Evolutionary conservation across 1,140 invertebrate genomes (phyloP).

Genomic region (Metaphire vulgaris): DNA sequence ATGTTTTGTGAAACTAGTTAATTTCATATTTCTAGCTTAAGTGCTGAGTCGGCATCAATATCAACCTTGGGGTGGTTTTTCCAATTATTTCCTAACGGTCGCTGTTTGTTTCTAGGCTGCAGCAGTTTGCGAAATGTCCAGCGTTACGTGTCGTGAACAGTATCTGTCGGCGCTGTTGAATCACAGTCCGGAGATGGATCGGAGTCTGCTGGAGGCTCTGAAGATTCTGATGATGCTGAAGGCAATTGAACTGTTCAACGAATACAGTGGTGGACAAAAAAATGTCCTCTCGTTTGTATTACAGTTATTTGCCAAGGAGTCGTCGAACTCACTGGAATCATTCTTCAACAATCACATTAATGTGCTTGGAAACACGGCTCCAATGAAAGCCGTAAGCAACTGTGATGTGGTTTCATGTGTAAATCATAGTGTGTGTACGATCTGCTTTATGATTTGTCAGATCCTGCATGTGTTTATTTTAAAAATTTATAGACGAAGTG

Average conservation of each 20-base stretch:
- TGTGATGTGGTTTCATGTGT: background rate
- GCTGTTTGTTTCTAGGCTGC: no score
- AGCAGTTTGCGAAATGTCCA: background rate
- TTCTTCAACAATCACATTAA: conserved; percentile 55
- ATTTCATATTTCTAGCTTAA: no score
- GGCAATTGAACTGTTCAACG: conserved; percentile 46
- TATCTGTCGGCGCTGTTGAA: conserved; percentile 48
- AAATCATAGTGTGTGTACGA: background rate
- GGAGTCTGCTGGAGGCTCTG: conserved; percentile 55
- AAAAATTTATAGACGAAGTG: background rate
- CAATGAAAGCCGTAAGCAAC: background rate
- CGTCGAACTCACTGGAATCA: conserved; percentile 47
- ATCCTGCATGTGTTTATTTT: background rate
- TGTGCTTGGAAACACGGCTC: conserved; percentile 46
- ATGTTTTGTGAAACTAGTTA: no score
- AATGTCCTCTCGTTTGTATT: conserved; percentile 53
- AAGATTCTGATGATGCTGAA: conserved; percentile 56
- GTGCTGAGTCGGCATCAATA: no score
- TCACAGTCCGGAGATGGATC: conserved; percentile 47
- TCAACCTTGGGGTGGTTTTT: no score
- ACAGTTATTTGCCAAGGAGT: conserved; percentile 54
- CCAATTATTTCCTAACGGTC: no score
- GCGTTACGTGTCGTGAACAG: background rate
- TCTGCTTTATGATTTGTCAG: background rate
- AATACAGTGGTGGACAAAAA: conserved; percentile 28